Conservation (phyloP, 2,888 invertebrate genomes). For the Ametastegia equiseti region DNA sequence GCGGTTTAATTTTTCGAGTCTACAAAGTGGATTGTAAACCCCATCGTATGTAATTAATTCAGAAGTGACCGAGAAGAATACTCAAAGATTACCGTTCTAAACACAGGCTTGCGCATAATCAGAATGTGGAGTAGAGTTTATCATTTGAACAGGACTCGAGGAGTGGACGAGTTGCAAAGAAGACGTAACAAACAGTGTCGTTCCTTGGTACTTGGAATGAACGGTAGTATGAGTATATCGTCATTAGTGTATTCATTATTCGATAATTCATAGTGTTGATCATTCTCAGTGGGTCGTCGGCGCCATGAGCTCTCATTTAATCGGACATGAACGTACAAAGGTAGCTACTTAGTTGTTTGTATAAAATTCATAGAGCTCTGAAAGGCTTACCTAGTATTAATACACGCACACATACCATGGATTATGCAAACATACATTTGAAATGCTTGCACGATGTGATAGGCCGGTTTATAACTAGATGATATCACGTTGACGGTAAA, state of each 20-base stretch:
- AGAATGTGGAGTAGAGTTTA: neutral
- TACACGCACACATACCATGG: neutral
- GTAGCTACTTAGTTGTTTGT: neutral
- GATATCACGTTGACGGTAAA: neutral
- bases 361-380: neutral
- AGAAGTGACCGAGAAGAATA: neutral
- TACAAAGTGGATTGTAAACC: neutral
- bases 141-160: neutral
- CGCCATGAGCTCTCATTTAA: slow-evolving; percentile 23
- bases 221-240: neutral
- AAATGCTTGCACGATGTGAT: slow-evolving; percentile 18
- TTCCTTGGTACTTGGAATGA: neutral
- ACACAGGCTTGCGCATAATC: neutral
- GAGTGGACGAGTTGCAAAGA: neutral
- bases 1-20: too few relatives aligned
- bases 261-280: slow-evolving; percentile 29
- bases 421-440: slow-evolving; percentile 2
- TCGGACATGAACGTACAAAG: neutral
- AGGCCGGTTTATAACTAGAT: neutral
- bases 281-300: neutral
- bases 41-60: neutral
- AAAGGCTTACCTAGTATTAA: neutral
- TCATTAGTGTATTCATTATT: slow-evolving; percentile 14
- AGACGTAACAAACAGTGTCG: slow-evolving; percentile 1
- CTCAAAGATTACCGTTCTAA: neutral